phyloP scores from a whole-genome alignment of 2,888 invertebrate species.

The Dascillus cervinus region DNA sequence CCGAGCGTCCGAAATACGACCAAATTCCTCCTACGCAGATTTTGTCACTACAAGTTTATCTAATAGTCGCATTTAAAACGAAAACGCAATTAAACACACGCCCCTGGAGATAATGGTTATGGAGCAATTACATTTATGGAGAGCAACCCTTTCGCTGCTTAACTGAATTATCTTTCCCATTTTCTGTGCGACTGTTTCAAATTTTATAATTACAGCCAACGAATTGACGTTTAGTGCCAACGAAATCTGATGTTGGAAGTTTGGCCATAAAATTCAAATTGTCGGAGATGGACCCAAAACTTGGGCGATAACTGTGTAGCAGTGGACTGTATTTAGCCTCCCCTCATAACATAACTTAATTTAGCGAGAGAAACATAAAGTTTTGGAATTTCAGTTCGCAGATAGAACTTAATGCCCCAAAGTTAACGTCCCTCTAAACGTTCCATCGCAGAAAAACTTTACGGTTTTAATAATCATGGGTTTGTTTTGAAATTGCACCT shows the following conservation, averaged over 20 bases:
- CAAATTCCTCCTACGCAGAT: too few relatives aligned
- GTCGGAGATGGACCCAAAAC: too few relatives aligned
- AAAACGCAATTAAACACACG: slow-evolving; percentile 18
- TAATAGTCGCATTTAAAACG: slow-evolving; percentile 16
- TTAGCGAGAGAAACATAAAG: slow-evolving; percentile 28
- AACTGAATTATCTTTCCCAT: slow-evolving; percentile 7
- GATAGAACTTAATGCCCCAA: slow-evolving; percentile 8
- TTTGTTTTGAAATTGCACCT: slow-evolving; percentile 3
- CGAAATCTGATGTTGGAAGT: too few relatives aligned
- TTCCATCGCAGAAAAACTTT: neutral
- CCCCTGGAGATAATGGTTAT: slow-evolving; percentile 19
- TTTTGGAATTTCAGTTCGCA: slow-evolving; percentile 18
- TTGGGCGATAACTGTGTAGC: slow-evolving; percentile 17
- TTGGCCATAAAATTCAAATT: too few relatives aligned
- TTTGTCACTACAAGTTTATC: too few relatives aligned
- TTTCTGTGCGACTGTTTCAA: slow-evolving; percentile 2
- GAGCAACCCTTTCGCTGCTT: slow-evolving; percentile 13
- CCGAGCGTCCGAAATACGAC: too few relatives aligned
- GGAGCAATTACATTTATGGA: slow-evolving; percentile 19
- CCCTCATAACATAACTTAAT: slow-evolving; percentile 29
- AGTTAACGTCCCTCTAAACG: slow-evolving; percentile 28
- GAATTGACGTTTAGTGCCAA: neutral
- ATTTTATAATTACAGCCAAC: too few relatives aligned
- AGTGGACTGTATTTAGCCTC: slow-evolving; percentile 16
- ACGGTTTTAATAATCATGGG: slow-evolving; percentile 1